Base-by-base conservation (phyloP, 1,140 invertebrate species). In the Samia ricini region DNA sequence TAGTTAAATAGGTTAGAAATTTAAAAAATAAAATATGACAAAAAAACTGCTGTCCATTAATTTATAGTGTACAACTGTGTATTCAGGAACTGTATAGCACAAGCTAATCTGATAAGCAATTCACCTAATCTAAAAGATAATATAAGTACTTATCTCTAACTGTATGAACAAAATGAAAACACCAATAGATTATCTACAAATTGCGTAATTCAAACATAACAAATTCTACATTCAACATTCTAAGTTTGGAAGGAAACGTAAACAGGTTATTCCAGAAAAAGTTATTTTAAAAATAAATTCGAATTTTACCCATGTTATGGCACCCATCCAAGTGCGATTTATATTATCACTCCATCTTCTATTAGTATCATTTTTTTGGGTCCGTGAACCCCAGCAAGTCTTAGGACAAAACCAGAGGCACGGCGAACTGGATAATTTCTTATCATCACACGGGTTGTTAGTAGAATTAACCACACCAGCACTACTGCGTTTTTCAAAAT, bases 281-380 rank as follows among this genome's bases (percentile, higher is more conserved):
- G 51, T 23, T 48, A 15, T 24, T 7, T 26, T 19, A 33, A 29
- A 49, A 59, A 59, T 49, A 59, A 22, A 33, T 49, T 55, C 24
- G 7, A 58, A 26, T 64, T 69, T 76, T 83, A 91, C 88, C 90
- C 90, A 90, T 77, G 89, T 86, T 66, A 91, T 90, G 79, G 89
- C 88, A 85, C 83, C 84, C 65, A 90, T 77, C 90, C 90, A 91
- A 82, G 75, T 78, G 26, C 72, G 78, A 65, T 85, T 85, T n/a
- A 90, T 59, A 42, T 86, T 76, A 26, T 87, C 83, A 61, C 80
- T 89, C 85, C 83, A 89, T 72, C 71, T 69, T 24, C 79, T 83
- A 58, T 71, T 85, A 33, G 85, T 79, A 51, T 83, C 76, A 23
- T 83, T 81, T 51, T 76, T 79, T 20, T 67, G 70, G 29, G 71